phyloP scores from a whole-genome alignment of 37 sponge, comb jelly and placozoan genomes.

The Geodia barretti region DNA sequence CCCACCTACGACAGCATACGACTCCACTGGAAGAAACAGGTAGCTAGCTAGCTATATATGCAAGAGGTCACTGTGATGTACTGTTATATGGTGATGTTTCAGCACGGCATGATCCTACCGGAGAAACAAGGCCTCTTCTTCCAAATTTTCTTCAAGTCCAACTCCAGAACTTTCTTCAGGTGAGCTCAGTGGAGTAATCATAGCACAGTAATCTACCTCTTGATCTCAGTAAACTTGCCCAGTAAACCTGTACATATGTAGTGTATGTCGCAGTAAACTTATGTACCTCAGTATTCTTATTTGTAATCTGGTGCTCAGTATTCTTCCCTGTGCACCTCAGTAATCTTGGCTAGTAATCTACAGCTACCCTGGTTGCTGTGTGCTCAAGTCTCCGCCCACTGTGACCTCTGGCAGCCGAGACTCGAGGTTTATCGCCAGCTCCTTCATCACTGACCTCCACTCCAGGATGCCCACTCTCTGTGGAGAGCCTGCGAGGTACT shows the following conservation, averaged over 20 bases:
- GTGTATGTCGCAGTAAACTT: too few relatives aligned
- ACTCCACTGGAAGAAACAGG: constrained; percentile 89
- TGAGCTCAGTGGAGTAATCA: constrained; percentile 6
- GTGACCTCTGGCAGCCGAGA: constrained; percentile 27
- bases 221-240: too few relatives aligned
- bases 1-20: constrained; percentile 57
- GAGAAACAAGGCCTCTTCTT: constrained; percentile 60
- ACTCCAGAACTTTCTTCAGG: constrained; percentile 61
- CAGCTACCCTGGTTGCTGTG: constrained; percentile 85
- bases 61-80: too few relatives aligned
- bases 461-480: constrained; percentile 60
- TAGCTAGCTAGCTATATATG: too few relatives aligned
- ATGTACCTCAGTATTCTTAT: too few relatives aligned
- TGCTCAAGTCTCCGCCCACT: constrained; percentile 44
- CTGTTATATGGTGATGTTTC: neutral
- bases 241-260: too few relatives aligned
- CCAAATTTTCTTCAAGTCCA: constrained; percentile 63
- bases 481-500: constrained; percentile 39
- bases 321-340: neutral
- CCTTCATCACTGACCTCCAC: constrained; percentile 56
- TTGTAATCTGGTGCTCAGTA: too few relatives aligned
- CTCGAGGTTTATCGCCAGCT: constrained; percentile 1
- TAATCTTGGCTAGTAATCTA: neutral
- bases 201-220: neutral
- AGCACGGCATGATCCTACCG: constrained; percentile 82